These are phyloP conservation scores for Spilogale gracilis DNA, from an alignment of 2,113 vertebrate genomes.

Conservation along the genomic window DNA sequence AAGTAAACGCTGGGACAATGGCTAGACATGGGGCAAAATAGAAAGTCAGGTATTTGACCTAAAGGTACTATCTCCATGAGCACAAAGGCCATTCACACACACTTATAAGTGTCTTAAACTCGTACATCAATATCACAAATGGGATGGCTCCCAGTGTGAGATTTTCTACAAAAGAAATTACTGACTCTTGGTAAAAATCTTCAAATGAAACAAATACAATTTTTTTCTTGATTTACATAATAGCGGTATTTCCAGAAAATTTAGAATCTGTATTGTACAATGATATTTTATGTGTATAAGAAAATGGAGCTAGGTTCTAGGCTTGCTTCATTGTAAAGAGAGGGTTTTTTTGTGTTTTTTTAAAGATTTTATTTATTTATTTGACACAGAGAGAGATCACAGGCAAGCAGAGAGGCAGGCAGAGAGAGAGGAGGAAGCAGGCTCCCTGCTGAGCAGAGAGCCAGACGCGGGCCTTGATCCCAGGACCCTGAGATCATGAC, in stretches of 20 bases:
- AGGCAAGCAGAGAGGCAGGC: too few species aligned
- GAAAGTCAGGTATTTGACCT: background rate
- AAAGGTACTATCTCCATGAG: too few species aligned
- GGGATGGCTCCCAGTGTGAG: background rate
- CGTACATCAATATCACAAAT: background rate
- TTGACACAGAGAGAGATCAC: too few species aligned
- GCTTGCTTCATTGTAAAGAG: background rate
- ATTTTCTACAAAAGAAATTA: background rate
- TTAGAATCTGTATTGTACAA: background rate
- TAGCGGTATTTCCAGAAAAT: background rate
- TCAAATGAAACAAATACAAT: background rate
- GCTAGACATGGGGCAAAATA: background rate
- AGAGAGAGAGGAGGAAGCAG: too few species aligned
- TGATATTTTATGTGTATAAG: background rate
- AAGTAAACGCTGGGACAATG: background rate
- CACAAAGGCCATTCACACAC: background rate
- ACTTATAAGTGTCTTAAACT: rapidly evolving
- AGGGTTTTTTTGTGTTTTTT: background rate
- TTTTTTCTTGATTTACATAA: background rate
- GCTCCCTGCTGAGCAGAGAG: too few species aligned
- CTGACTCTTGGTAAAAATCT: background rate
- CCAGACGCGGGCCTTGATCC: too few species aligned
- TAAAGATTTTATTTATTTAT: too few species aligned
- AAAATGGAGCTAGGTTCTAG: background rate
- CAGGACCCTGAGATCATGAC: too few species aligned